phyloP scores from a whole-genome alignment of 92 coral and sea anemone genomes.

The Isaurus tuberculatus region DNA sequence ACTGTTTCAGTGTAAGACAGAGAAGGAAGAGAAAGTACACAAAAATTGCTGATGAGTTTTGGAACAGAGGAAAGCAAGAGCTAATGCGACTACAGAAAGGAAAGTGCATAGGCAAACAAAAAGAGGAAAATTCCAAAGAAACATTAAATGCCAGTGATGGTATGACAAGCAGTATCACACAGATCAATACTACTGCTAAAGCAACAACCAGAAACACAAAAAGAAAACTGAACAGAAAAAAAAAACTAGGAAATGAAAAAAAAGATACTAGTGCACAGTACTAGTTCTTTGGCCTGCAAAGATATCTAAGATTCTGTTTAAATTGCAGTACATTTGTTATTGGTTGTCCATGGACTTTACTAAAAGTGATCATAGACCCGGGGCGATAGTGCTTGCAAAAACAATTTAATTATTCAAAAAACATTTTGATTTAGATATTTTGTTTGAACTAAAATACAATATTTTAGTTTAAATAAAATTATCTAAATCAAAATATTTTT shows the following conservation, averaged over 20 bases:
- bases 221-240: slow-evolving; percentile 27
- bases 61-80: slow-evolving; percentile 48
- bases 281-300: too few species aligned
- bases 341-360: slow-evolving; percentile 13
- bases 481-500: neutral
- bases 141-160: too few species aligned
- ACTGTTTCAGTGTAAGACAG: slow-evolving; percentile 20
- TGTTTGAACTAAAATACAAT: slow-evolving; percentile 2
- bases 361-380: slow-evolving; percentile 8
- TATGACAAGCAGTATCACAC: neutral
- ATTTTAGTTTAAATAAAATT: too few species aligned
- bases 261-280: too few species aligned
- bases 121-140: slow-evolving; percentile 36
- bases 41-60: slow-evolving; percentile 48
- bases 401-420: slow-evolving; percentile 11
- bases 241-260: slow-evolving; percentile 19
- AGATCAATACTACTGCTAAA: slow-evolving; percentile 13
- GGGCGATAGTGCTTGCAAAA: slow-evolving; percentile 18
- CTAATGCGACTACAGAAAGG: slow-evolving; percentile 20
- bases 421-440: slow-evolving; percentile 13
- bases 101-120: slow-evolving; percentile 41
- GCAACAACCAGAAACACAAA: neutral
- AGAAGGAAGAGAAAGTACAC: slow-evolving; percentile 48
- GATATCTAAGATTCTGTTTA: neutral
- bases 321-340: slow-evolving; percentile 10